phyloP scores from a whole-genome alignment of 2,888 invertebrate genomes.

The Chaetogeoica ovagalla region DNA sequence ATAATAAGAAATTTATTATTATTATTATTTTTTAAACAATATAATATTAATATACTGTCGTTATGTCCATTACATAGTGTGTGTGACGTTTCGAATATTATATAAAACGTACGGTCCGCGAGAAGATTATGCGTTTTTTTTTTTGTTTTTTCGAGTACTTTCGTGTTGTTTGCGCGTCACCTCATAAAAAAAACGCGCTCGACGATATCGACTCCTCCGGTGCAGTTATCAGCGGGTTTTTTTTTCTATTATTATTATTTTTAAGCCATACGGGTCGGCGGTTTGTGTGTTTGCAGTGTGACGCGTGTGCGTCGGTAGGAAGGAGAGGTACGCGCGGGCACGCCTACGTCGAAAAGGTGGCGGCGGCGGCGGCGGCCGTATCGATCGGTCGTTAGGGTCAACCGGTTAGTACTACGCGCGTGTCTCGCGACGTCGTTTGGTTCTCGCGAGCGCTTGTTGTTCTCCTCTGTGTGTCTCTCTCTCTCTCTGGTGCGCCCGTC shows the following conservation, averaged over 20 bases:
- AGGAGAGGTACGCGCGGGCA: background rate
- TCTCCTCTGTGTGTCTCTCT: too few species aligned
- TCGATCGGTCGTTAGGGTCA: constrained; percentile 44
- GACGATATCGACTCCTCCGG: background rate
- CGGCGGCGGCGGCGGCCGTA: too few species aligned
- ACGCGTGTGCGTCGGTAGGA: background rate
- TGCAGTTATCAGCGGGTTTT: background rate
- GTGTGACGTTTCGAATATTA: too few species aligned
- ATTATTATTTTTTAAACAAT: too few species aligned
- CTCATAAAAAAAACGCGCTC: background rate
- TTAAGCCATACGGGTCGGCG: background rate
- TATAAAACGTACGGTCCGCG: background rate
- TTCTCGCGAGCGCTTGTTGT: background rate
- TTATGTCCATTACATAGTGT: too few species aligned
- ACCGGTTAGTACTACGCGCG: constrained; percentile 37
- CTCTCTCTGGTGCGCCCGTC: too few species aligned
- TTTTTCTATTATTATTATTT: background rate
- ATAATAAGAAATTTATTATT: too few species aligned
- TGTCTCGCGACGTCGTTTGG: constrained; percentile 19
- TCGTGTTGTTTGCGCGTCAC: constrained; percentile 9
- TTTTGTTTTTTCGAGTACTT: too few species aligned
- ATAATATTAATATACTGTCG: too few species aligned
- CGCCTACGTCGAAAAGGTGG: constrained; percentile 37
- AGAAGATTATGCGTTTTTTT: constrained; percentile 36
- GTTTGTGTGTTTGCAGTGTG: background rate